Base-by-base conservation (phyloP, 2,888 invertebrate species). In the Nesidiocoris tenuis region DNA sequence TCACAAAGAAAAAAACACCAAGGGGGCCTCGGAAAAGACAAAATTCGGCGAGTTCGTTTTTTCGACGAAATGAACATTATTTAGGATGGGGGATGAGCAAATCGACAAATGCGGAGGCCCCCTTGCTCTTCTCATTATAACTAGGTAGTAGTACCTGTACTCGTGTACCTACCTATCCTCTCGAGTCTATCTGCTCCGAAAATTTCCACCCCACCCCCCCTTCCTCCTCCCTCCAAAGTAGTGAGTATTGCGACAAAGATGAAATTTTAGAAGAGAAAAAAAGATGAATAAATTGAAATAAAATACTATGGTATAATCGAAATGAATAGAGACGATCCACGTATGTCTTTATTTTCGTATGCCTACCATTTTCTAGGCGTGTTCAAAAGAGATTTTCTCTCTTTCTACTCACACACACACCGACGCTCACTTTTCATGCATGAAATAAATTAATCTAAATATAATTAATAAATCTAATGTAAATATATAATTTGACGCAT, bases 371-470 rank as follows among this genome's bases (percentile, higher is more conserved):
- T 61, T 65, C 61, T 78, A 76, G 76, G 76, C 76, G 76, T 76
- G 72, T 72, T 61, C 61, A 66, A 74, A 74, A 21, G 9, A 70
- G 61, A 56, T 55, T 54, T 21, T 16, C 24, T 67, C 39, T 74
- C 74, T 68, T 75, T 68, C 65, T 67, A 68, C 65, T 74, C 54
- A 76, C 61, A 76, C 61, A 74, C 63, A 77, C 72, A 74, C 74
- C 72, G 59, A 77, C 76, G 78, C 78, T 78, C 78, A 78, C 78
- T 78, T 77, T 39, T 75, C 75, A 77, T 78, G 78, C 78, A 78
- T 78, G 78, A 57, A 78, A 78, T 68, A 75, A 70, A 72, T 78
- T 77, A 76, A 75, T 78, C 76, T 76, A 71, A n/a, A 39, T 68
- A 75, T 16, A 7, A 39, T 39, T 12, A 12, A 39, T 39, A 72